These are phyloP conservation scores for Actinemys pallida DNA, from an alignment of 2,113 vertebrate genomes.

Conservation along the genomic window DNA sequence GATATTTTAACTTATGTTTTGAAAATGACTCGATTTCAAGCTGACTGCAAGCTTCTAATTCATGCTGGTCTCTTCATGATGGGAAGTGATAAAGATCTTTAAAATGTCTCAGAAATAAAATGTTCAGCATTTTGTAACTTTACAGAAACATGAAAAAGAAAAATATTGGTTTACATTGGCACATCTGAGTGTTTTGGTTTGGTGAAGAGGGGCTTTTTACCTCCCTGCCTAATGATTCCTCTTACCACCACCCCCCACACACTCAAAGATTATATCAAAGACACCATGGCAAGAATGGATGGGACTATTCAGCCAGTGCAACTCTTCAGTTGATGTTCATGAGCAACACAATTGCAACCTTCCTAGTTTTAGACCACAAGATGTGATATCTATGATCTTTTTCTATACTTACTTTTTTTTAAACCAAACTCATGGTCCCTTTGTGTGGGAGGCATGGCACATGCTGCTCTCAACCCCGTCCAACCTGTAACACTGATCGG, in stretches of 20 bases:
- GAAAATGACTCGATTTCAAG: background rate
- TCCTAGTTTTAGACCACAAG: background rate
- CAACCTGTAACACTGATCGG: background rate
- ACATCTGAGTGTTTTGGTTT: background rate
- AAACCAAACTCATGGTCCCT: background rate
- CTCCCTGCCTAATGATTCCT: background rate
- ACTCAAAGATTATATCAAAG: background rate
- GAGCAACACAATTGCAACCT: background rate
- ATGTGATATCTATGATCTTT: background rate
- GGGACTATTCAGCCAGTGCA: background rate
- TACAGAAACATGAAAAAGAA: background rate
- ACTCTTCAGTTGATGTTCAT: background rate
- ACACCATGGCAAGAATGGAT: background rate
- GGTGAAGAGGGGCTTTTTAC: background rate
- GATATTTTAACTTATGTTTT: background rate
- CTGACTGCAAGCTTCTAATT: background rate
- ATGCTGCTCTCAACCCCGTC: background rate
- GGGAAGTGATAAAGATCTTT: background rate
- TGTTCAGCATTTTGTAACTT: background rate
- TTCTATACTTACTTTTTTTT: background rate
- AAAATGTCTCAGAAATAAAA: background rate
- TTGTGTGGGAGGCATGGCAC: background rate
- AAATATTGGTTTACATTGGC: background rate
- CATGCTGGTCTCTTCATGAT: background rate
- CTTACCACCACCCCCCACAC: background rate